A percentile compares a stretch with the other conserved stretches of the same genome.
Evolutionary conservation across 2,113 vertebrate genomes (phyloP).

Genomic region (Cygnus buccinator): DNA sequence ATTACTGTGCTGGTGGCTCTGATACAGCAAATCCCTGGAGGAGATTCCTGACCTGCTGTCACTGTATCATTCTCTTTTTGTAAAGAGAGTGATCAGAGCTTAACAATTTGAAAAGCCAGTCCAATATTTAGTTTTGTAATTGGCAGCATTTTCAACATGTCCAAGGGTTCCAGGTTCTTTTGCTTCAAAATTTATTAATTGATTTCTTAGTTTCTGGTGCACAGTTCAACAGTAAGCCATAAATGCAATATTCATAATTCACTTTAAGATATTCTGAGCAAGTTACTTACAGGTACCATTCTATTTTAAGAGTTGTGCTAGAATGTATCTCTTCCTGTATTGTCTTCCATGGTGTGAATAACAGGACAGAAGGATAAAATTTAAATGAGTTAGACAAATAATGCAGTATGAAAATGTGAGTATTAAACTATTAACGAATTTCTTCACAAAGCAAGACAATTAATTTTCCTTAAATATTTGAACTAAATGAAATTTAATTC

Average conservation of each 20-base stretch:
- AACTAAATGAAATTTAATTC: background rate
- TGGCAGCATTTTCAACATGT: background rate
- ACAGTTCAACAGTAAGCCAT: background rate
- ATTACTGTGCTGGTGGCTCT: background rate
- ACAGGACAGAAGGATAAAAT: background rate
- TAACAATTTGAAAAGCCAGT: background rate
- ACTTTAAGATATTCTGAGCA: background rate
- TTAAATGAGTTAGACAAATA: background rate
- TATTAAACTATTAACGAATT: background rate
- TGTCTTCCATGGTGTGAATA: background rate
- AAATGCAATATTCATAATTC: background rate
- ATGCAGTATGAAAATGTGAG: background rate
- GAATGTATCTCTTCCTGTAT: background rate
- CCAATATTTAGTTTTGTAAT: background rate
- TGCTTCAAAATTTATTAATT: background rate
- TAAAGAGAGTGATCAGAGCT: background rate
- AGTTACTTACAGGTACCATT: background rate
- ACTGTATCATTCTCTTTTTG: background rate
- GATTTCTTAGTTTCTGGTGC: background rate
- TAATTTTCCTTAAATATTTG: background rate
- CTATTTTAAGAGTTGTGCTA: background rate
- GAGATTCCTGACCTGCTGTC: background rate
- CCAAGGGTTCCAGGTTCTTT: background rate
- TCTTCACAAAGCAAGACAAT: background rate
- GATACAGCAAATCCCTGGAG: conserved; percentile 1